Evolutionary conservation across 2,888 invertebrate genomes (phyloP).

Genomic region (Phanerotoma sp.): DNA sequence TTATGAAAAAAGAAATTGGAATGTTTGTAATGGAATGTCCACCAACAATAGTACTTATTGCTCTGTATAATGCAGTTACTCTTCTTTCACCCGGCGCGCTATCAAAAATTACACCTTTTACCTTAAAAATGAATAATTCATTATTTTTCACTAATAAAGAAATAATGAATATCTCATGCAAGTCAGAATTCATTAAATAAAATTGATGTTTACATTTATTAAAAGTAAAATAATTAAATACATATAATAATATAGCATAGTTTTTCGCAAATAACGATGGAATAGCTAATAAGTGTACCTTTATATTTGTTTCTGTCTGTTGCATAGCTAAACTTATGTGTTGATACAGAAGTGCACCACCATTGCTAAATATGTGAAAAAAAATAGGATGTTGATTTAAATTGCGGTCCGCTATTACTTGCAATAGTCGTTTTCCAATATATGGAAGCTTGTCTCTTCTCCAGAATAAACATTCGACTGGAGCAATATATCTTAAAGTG

Average conservation of each 20-base stretch:
- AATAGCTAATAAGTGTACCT: no score
- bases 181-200: no score
- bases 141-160: no score
- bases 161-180: no score
- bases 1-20: conserved; percentile 61
- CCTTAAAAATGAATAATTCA: conserved; percentile 45
- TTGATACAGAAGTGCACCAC: conserved; percentile 72
- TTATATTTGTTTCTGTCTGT: conserved; percentile 60
- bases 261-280: no score
- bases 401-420: conserved; percentile 67
- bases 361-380: conserved; percentile 76
- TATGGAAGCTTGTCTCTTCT: conserved; percentile 63
- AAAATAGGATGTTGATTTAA: conserved; percentile 71
- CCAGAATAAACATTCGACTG: conserved; percentile 68
- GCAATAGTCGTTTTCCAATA: conserved; percentile 67
- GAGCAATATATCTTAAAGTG: conserved; percentile 71
- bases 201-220: not conserved
- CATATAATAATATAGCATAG: no score
- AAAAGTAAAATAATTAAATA: not conserved
- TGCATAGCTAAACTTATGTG: conserved; percentile 66
- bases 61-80: conserved; percentile 62
- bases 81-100: conserved; percentile 70
- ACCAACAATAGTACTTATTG: conserved; percentile 66
- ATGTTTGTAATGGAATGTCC: conserved; percentile 62
- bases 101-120: conserved; percentile 70